Evolutionary conservation across 2,113 vertebrate species (phyloP).

Genomic region (Neoarius graeffei): DNA sequence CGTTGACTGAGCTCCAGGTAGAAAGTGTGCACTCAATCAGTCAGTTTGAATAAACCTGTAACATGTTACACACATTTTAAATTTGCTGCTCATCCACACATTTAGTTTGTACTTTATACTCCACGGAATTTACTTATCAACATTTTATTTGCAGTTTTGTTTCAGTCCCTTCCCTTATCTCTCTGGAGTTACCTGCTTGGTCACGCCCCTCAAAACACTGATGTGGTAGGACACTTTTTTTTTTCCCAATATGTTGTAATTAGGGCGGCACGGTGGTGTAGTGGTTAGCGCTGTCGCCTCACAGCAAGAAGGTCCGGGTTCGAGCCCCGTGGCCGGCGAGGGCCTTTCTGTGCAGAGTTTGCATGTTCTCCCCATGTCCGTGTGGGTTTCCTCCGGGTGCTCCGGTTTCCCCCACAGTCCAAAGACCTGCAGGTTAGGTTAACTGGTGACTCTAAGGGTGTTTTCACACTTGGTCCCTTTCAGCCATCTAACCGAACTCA

Average conservation of each 20-base stretch:
- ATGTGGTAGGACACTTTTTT: neutral
- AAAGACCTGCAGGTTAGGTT: too few species aligned
- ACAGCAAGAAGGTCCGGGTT: too few species aligned
- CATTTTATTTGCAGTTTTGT: neutral
- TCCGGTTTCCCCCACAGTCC: too few species aligned
- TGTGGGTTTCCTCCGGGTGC: too few species aligned
- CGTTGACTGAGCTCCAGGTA: slow-evolving; percentile 48
- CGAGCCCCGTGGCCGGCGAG: too few species aligned
- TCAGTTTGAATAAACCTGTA: slow-evolving; percentile 3
- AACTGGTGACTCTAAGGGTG: too few species aligned
- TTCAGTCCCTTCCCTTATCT: neutral
- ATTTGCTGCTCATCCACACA: neutral
- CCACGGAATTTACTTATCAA: neutral
- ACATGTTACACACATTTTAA: neutral
- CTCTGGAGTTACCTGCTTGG: neutral
- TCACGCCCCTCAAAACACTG: neutral
- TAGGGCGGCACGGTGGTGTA: too few species aligned
- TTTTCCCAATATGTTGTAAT: neutral
- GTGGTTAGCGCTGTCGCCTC: too few species aligned
- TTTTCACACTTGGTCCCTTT: too few species aligned
- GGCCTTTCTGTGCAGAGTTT: too few species aligned
- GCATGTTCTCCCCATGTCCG: too few species aligned
- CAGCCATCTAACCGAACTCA: too few species aligned
- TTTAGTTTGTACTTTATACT: neutral
- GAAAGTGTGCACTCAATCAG: slow-evolving; percentile 24